Evolutionary conservation across 1,140 invertebrate species (phyloP), one percentile per base, ranked within the genome.

Genomic region (Drosophila carrolli): DNA sequence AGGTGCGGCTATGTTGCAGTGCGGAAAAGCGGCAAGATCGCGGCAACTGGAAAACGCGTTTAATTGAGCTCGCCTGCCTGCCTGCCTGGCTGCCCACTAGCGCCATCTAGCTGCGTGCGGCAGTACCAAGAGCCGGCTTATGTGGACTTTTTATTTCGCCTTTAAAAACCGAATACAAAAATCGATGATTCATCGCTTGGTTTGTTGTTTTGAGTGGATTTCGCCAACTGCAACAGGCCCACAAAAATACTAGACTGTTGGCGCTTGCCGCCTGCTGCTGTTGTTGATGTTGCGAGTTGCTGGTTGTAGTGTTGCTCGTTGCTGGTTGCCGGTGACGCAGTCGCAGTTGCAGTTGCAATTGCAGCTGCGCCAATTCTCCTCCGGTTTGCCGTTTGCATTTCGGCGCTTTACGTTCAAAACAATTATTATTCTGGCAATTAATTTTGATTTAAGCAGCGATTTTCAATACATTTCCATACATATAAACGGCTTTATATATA

Each of bases 381-480:
- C 43, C 41, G 38, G 72, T 78, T 82, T 75, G 70, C 57, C 53
- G 58, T 82, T 77, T 82, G 70, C 80, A 82, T 78, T 82, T 82
- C 75, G 82, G 75, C 84, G 84, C 84, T 89, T 89, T 84, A 89
- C 84, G 84, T 89, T 89, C 84, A 90, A 89, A 89, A 89, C 84
- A 89, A 89, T 89, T 89, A 89, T 89, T 89, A 89, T 89, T 89
- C 85, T 89, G 84, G 85, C 84, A 89, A 89, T 89, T 89, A 89
- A 89, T 89, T 89, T 89, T 89, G 84, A 89, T 89, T 89, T 89
- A 89, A 89, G 80, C 84, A 89, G 73, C 85, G 84, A 89, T 89
- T 88, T 89, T 82, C 88, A 89, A 85, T 88, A 88, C 72, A 74
- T 46, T 67, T 88, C 63, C 47, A 60, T 73, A 66, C 32, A 81